These are phyloP conservation scores for Plagodis pulveraria DNA, from an alignment of 2,888 invertebrate species.

Conservation along the genomic window DNA sequence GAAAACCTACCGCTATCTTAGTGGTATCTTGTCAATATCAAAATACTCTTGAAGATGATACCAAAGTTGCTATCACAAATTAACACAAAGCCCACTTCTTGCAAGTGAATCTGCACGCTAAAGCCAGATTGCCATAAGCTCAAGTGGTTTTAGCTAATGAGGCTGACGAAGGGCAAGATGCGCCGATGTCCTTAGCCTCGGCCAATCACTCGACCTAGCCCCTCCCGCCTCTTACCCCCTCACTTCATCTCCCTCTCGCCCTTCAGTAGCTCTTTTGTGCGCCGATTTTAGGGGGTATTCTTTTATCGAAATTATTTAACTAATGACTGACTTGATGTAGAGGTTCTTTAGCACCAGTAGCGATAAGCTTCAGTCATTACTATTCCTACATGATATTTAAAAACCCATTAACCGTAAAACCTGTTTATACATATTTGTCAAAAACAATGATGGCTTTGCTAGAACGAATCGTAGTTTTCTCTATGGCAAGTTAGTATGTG, in stretches of 20 bases:
- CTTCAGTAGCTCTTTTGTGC: conserved; percentile 41
- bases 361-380: too few relatives aligned
- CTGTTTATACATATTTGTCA: too few relatives aligned
- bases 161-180: conserved; percentile 62
- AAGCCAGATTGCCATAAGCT: conserved; percentile 52
- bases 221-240: conserved; percentile 21
- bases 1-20: too few relatives aligned
- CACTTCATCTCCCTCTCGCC: conserved; percentile 35
- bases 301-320: conserved; percentile 43
- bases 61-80: conserved; percentile 9
- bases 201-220: conserved; percentile 65
- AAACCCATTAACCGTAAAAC: too few relatives aligned
- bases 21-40: too few relatives aligned
- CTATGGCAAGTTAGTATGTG: too few relatives aligned
- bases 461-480: too few relatives aligned
- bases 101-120: conserved; percentile 29
- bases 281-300: conserved; percentile 46
- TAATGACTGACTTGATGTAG: conserved; percentile 15
- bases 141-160: conserved; percentile 61
- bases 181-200: conserved; percentile 62
- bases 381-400: too few relatives aligned
- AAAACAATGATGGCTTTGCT: too few relatives aligned
- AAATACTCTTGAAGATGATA: too few relatives aligned
- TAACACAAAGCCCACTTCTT: conserved; percentile 7
- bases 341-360: conserved; percentile 12